A percentile compares a stretch with the other conserved stretches of the same genome.
Conservation (phyloP, 2,888 invertebrate genomes). For the Iphiclides podalirius region DNA sequence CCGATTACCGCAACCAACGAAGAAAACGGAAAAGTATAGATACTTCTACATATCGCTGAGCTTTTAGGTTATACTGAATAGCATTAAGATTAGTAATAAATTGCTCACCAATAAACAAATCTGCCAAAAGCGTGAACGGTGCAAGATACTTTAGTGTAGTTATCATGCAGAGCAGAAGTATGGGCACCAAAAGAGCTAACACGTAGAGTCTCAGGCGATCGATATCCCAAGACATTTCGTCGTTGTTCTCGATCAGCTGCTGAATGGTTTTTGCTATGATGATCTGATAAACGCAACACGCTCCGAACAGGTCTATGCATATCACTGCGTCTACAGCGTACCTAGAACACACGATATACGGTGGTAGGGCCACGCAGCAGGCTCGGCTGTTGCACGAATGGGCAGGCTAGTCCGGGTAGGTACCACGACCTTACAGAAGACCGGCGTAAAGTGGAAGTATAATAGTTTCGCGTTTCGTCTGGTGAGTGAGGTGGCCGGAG, state of each 20-base stretch:
- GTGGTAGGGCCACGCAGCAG: too few species aligned
- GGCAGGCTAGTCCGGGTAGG: too few species aligned
- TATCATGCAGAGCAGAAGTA: constrained; percentile 67
- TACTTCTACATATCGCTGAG: too few species aligned
- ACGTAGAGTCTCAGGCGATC: constrained; percentile 56
- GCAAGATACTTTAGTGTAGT: constrained; percentile 67
- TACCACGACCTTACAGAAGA: too few species aligned
- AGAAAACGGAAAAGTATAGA: too few species aligned
- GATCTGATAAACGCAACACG: constrained; percentile 69
- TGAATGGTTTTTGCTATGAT: constrained; percentile 68
- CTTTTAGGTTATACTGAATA: too few species aligned
- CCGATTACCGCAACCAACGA: too few species aligned
- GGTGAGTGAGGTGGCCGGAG: too few species aligned
- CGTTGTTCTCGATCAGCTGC: constrained; percentile 46
- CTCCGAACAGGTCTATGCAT: constrained; percentile 67
- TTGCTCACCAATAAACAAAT: constrained; percentile 62
- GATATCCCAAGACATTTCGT: constrained; percentile 29
- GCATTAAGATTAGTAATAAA: too few species aligned
- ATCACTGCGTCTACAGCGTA: constrained; percentile 60
- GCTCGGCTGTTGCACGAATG: too few species aligned
- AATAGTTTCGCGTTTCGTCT: too few species aligned
- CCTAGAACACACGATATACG: constrained; percentile 37
- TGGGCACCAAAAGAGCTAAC: constrained; percentile 51
- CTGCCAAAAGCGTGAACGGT: constrained; percentile 63
- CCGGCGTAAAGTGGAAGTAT: too few species aligned